Percentiles rank a stretch among this genome's conserved stretches.
Conservation (phyloP, 2,888 invertebrate genomes). For the Orchestes rusci region DNA sequence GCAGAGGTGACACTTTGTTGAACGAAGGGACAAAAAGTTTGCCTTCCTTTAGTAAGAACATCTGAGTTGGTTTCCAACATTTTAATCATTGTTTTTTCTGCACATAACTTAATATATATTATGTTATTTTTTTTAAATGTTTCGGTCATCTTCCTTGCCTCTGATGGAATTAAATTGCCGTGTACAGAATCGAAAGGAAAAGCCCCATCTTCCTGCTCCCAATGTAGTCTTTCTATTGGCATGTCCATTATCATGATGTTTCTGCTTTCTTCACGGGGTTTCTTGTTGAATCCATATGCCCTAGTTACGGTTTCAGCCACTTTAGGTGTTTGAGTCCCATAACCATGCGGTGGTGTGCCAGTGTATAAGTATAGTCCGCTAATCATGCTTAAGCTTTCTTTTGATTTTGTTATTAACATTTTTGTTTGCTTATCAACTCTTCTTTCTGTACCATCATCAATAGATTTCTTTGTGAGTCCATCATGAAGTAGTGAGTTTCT, state of each 20-base stretch:
- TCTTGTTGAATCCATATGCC: background rate
- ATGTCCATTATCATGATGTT: background rate
- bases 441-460: no score
- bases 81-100: no score
- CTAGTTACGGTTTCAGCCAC: background rate
- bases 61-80: no score
- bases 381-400: no score
- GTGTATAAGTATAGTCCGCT: background rate
- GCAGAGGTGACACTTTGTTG: no score
- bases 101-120: no score
- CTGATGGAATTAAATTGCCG: background rate
- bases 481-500: no score
- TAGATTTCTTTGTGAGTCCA: no score
- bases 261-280: background rate
- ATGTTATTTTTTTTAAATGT: background rate
- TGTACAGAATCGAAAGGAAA: background rate
- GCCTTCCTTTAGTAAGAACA: no score
- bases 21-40: no score
- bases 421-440: no score
- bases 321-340: background rate
- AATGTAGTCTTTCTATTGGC: background rate
- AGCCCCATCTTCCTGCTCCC: background rate
- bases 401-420: no score
- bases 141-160: background rate
- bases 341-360: background rate